Evolutionary conservation across 1,140 invertebrate species (phyloP).

Genomic region (Mactra quadrangularis): DNA sequence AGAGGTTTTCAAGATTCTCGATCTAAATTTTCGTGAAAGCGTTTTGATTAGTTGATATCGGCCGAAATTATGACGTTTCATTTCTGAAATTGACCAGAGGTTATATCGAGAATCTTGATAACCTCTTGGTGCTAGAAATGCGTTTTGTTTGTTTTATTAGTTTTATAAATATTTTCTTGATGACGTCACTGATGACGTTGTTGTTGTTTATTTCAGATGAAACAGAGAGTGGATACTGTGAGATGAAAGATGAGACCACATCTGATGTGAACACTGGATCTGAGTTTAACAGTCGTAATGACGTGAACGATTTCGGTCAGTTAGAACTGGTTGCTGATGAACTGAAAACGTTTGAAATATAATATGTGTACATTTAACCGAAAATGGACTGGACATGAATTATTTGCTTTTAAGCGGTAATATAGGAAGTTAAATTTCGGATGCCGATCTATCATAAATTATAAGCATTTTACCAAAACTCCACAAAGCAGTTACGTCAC

Average conservation of each 20-base stretch:
- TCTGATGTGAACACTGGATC: neutral
- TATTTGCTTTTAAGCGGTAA: too few species aligned
- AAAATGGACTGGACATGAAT: too few species aligned
- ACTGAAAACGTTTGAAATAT: slow-evolving; percentile 20
- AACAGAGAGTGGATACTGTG: slow-evolving; percentile 28
- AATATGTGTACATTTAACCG: neutral
- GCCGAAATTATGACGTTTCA: too few species aligned
- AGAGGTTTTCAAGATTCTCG: too few species aligned
- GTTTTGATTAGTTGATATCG: too few species aligned
- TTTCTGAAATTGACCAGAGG: neutral
- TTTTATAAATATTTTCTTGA: neutral
- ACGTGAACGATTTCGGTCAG: neutral
- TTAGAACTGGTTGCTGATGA: neutral
- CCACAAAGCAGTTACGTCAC: too few species aligned
- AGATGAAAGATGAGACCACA: slow-evolving; percentile 6
- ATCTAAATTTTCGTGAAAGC: too few species aligned
- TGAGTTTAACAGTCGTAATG: neutral
- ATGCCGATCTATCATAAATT: too few species aligned
- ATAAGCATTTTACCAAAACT: too few species aligned
- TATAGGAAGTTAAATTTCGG: too few species aligned
- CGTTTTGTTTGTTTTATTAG: neutral
- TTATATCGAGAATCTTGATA: neutral
- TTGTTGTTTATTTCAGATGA: neutral
- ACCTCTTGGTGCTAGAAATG: neutral
- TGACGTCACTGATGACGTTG: neutral